Percentiles rank a stretch among this genome's conserved stretches.
These are phyloP conservation scores for Chloroceryle aenea DNA, from an alignment of 2,113 vertebrate species.

Conservation along the genomic window DNA sequence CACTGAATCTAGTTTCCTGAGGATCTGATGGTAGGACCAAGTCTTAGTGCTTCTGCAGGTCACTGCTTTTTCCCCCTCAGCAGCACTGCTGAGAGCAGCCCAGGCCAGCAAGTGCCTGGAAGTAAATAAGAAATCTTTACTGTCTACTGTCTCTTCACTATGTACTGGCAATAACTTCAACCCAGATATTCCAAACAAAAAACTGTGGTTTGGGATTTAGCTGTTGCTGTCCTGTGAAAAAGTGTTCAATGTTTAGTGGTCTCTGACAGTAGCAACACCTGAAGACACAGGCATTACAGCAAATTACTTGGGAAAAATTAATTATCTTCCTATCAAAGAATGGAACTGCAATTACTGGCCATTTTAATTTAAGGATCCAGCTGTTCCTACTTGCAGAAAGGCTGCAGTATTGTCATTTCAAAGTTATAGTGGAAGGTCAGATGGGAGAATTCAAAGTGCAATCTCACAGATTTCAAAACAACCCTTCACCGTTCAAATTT, in stretches of 20 bases:
- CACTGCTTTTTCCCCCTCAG: background rate
- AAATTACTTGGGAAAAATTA: background rate
- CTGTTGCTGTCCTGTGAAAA: background rate
- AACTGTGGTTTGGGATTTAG: background rate
- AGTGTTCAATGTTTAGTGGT: background rate
- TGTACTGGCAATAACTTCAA: fast-evolving
- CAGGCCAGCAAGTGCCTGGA: background rate
- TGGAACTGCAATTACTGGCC: background rate
- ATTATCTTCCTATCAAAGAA: constrained; percentile 4
- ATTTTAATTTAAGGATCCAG: constrained; percentile 7
- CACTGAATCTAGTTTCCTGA: background rate
- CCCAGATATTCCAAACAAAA: background rate
- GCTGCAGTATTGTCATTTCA: background rate
- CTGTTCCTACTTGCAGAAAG: background rate
- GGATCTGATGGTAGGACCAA: background rate
- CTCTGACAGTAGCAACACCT: background rate
- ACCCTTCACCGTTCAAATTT: background rate
- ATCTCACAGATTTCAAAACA: background rate
- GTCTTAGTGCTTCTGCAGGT: background rate
- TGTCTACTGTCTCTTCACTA: background rate
- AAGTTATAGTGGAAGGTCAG: background rate
- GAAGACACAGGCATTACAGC: background rate
- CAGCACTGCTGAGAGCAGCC: background rate
- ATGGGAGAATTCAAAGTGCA: background rate
- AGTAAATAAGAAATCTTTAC: background rate